Percentiles rank a stretch among this genome's conserved stretches.
These are phyloP conservation scores for Neogale vison DNA, from an alignment of 2,113 vertebrate genomes.

Conservation along the genomic window DNA sequence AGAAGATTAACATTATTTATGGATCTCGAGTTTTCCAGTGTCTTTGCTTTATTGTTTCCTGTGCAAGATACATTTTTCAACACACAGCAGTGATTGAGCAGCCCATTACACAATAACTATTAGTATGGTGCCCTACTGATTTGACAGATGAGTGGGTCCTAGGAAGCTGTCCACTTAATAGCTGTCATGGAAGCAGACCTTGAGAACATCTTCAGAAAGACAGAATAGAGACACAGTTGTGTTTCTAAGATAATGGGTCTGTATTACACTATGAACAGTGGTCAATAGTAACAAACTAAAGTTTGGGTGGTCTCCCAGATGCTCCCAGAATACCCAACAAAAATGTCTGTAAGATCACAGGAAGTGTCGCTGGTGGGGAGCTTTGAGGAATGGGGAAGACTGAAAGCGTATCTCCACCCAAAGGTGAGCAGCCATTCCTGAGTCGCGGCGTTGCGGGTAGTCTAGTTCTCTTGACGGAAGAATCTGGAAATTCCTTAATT, in stretches of 20 bases:
- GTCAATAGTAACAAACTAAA: not conserved
- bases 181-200: not conserved
- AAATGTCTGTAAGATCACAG: not conserved
- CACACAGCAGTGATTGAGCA: not conserved
- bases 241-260: not conserved
- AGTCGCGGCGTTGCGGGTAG: not conserved
- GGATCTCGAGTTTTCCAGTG: not conserved
- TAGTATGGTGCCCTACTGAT: not conserved
- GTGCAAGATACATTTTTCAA: not conserved
- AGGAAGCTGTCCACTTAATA: not conserved
- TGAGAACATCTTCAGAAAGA: not conserved
- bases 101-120: not conserved
- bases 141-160: not conserved
- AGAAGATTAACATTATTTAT: not conserved
- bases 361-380: not conserved
- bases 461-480: not conserved
- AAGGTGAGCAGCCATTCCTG: not conserved
- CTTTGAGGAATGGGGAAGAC: not conserved
- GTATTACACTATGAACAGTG: not conserved
- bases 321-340: not conserved
- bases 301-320: not conserved
- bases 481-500: not conserved
- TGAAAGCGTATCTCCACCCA: not conserved
- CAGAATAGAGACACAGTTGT: not conserved
- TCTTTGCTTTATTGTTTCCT: not conserved